These are phyloP conservation scores for Dicranocentrus wangi DNA, from an alignment of 2,888 invertebrate genomes.

Conservation along the genomic window DNA sequence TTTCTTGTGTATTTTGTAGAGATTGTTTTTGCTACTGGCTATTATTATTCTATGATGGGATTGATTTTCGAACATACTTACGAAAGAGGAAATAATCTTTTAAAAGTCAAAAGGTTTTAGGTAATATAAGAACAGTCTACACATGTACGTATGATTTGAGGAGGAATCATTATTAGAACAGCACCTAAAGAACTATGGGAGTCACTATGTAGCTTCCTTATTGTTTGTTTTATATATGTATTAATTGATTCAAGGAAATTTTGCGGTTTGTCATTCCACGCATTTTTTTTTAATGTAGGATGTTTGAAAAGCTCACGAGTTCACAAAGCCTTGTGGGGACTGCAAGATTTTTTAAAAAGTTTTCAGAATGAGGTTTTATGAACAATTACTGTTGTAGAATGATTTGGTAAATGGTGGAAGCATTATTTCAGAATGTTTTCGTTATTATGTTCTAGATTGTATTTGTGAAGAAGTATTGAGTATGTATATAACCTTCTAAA, in stretches of 20 bases:
- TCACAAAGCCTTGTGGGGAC: not conserved
- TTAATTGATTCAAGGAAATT: no score
- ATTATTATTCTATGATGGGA: no score
- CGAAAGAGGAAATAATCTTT: not conserved
- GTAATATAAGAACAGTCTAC: not conserved
- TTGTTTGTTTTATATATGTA: not conserved
- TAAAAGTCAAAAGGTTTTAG: not conserved
- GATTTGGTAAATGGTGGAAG: constrained; percentile 29
- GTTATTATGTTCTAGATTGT: constrained; percentile 50
- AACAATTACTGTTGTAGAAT: no score
- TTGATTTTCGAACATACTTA: no score
- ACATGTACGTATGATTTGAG: not conserved
- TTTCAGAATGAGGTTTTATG: not conserved
- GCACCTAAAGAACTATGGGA: constrained; percentile 4
- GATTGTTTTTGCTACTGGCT: no score
- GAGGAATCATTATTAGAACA: constrained; percentile 19
- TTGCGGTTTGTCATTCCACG: no score
- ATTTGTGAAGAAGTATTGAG: no score
- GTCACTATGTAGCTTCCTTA: no score
- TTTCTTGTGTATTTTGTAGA: no score
- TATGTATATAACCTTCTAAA: no score
- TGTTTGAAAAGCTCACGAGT: constrained; percentile 12
- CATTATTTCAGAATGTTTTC: constrained; percentile 29
- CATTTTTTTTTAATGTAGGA: no score
- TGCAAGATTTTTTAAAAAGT: not conserved